Base-by-base conservation (phyloP, 2,797 vertebrate genomes). In the Rhinogobio ventralis region DNA sequence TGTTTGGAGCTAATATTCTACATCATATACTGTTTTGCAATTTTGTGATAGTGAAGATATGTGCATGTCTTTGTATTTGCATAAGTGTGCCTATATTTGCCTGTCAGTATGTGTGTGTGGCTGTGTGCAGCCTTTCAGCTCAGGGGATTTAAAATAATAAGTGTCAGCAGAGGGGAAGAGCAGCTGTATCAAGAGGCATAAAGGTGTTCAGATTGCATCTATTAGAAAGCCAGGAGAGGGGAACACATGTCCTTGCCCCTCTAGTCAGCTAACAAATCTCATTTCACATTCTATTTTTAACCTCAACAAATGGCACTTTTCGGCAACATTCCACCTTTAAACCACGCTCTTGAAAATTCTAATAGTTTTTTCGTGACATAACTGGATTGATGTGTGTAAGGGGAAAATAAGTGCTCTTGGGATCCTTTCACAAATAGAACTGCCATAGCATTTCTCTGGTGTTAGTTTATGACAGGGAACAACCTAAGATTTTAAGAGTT, bases 151-250 rank as follows among this genome's bases (percentile, higher is more conserved):
- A 1, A 74, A 55, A 57, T 74, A 82, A 51, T 66, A 77, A 86
- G 82, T 79, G 68, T 79, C 46, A 53, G 84, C 86, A 73, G 89
- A 82, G 39, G 87, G 84, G n/a, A 66, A 84, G 79, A 90, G 79
- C 87, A 87, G 91, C 90, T 91, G 90, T 85, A 89, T 81, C 0
- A 80, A 85, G 86, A 83, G 86, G 82, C 84, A 88, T 39, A 36
- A 84, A 92, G 85, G 90, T 30, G 75, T 55, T 66, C 76, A 67
- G 66, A 91, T 81, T 78, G 64, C 62, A 81, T 87, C 79, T 77
- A 82, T 82, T 83, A 86, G 82, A 82, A 80, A 78, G 64, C 80
- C 55, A 13, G 49, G 79, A 69, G 17, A 71, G 23, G 80, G 62
- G 49, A 79, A 57, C 84, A 73, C 79, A 84, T 82, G 88, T 87